Evolutionary conservation across 53 echinoderm and acorn worm species (phyloP), one percentile per base, ranked within the genome.

Genomic region (Apostichopus leukothele): DNA sequence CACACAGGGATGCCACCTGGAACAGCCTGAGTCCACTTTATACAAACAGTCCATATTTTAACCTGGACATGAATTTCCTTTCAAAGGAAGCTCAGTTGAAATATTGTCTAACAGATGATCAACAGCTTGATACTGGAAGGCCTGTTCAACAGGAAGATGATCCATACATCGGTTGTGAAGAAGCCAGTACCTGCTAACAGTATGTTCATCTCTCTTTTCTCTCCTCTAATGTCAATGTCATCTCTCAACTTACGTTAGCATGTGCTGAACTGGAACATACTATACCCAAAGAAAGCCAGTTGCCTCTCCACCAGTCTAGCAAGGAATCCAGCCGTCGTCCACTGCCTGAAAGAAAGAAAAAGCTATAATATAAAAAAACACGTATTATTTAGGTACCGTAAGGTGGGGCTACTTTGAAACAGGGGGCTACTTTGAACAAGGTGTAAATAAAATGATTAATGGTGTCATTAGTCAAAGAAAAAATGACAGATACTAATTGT

Each of bases 301-400:
- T 18, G 75, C 75, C 75, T 75, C 75, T 75, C 18, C 75, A 75
- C 25, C 75, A 75, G 75, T n/a, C 19, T 7, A 75, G 11, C 75
- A 75, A 18, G 75, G 18, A 75, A 75, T 75, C 75, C 25, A 75
- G 7, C 75, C 75, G 9, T n/a, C 75, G 75, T 75, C 75, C 19
- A 12, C 75, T 75, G 75, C 75, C n/a, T 12, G 11, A 75, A 75
- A 75, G n/a, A 75, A 75, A 18, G 25, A 75, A 75, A 75, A 10
- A n/a, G 7, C 7, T 21, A 75, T 12, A 75, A 23, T 12, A 12
- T 7, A n/a, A 7, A 12, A 12, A 75, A 75, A n/a, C 10, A 75
- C 23, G 23, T 23, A 23, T 23, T 23, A 23, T 23, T 23, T 23
- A 23, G 23, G 23, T 23, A 23, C 23, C 23, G 23, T 23, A 23